These are phyloP conservation scores for Acanthoscelides obtectus DNA, from an alignment of 2,888 invertebrate species.

Conservation along the genomic window DNA sequence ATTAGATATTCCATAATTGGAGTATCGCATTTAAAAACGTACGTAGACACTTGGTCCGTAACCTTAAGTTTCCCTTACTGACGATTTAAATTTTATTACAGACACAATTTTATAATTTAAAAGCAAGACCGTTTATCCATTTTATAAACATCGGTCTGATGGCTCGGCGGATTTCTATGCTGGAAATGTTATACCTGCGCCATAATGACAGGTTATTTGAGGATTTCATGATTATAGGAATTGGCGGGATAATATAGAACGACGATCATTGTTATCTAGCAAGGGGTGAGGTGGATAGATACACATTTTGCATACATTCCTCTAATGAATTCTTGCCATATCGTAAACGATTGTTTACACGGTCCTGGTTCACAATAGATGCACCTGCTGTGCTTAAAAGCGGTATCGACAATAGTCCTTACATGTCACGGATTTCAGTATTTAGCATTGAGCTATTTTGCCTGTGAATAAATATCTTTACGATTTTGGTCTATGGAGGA, in stretches of 20 bases:
- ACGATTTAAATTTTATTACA: slow-evolving; percentile 6
- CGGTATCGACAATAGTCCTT: no score
- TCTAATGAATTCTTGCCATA: not conserved
- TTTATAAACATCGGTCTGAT: not conserved
- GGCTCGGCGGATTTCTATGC: not conserved
- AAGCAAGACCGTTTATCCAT: slow-evolving; percentile 2
- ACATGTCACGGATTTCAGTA: no score
- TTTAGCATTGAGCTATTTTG: no score
- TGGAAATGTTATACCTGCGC: not conserved
- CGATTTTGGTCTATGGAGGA: no score
- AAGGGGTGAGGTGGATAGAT: slow-evolving; percentile 1
- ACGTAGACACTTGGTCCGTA: not conserved
- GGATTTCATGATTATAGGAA: slow-evolving; percentile 28
- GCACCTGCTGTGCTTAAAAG: no score
- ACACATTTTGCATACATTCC: not conserved
- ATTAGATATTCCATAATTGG: no score
- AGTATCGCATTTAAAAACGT: no score
- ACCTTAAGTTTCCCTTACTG: not conserved
- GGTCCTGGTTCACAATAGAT: no score
- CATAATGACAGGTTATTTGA: slow-evolving; percentile 27
- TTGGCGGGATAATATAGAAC: slow-evolving; percentile 16
- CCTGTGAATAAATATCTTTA: no score
- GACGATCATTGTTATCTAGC: slow-evolving; percentile 13
- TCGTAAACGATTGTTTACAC: not conserved
- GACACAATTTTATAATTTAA: slow-evolving; percentile 11